These are phyloP conservation scores for Drosophila lini DNA, from an alignment of 1,140 invertebrate species.

Conservation along the genomic window DNA sequence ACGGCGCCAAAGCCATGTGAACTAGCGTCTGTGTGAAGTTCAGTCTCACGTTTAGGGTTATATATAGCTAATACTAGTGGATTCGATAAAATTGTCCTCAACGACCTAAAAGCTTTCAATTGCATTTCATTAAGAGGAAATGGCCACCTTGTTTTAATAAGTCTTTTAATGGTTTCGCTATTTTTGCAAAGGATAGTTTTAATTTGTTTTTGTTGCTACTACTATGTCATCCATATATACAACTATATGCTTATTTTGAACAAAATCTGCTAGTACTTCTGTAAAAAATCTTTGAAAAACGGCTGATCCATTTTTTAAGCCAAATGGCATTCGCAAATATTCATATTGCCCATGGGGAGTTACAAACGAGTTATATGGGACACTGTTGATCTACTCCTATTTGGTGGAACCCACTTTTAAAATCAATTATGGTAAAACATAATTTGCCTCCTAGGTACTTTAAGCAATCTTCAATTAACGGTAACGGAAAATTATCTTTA, in stretches of 20 bases:
- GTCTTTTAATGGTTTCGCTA: not conserved
- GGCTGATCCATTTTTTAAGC: not conserved
- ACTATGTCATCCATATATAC: not conserved
- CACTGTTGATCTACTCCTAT: too few relatives aligned
- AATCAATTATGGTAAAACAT: not conserved
- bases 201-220: not conserved
- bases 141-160: too few relatives aligned
- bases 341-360: not conserved
- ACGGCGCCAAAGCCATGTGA: not conserved
- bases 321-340: not conserved
- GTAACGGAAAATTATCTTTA: constrained; percentile 2
- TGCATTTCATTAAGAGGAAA: not conserved
- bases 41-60: not conserved
- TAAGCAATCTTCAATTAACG: constrained; percentile 6
- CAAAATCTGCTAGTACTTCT: not conserved
- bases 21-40: not conserved
- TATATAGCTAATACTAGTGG: not conserved
- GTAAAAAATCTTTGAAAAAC: not conserved
- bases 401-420: not conserved
- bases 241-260: not conserved
- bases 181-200: not conserved
- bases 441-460: not conserved
- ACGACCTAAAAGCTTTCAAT: not conserved
- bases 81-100: not conserved
- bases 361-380: too few relatives aligned